Evolutionary conservation across 2,888 invertebrate species (phyloP).

Genomic region (Ethmia dodecea): DNA sequence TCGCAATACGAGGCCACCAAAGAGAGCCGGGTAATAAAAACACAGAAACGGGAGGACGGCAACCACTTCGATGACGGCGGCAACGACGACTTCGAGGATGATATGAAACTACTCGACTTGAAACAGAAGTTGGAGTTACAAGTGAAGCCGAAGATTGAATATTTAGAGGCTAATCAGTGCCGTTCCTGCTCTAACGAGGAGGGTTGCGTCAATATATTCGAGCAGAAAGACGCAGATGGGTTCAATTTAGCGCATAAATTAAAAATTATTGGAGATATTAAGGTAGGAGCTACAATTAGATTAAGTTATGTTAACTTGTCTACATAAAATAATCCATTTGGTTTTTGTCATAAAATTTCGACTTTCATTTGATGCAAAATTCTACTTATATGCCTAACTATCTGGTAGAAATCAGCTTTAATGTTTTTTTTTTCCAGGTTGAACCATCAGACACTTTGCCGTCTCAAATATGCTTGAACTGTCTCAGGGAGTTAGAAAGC

Average conservation of each 20-base stretch:
- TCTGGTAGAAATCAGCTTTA: too few relatives aligned
- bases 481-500: conserved; percentile 54
- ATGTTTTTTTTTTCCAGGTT: conserved; percentile 39
- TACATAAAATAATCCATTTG: too few relatives aligned
- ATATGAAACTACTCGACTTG: conserved; percentile 58
- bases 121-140: conserved; percentile 44
- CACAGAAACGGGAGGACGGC: conserved; percentile 23
- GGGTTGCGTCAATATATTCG: conserved; percentile 47
- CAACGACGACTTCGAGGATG: conserved; percentile 54
- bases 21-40: conserved; percentile 23
- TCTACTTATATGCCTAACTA: too few relatives aligned
- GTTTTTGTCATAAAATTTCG: too few relatives aligned
- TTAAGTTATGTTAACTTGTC: too few relatives aligned
- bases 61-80: conserved; percentile 25
- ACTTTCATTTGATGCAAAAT: too few relatives aligned
- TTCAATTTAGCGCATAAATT: conserved; percentile 50
- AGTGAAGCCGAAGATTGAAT: conserved; percentile 45
- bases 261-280: conserved; percentile 46
- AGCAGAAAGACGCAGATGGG: conserved; percentile 42
- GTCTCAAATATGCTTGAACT: conserved; percentile 53
- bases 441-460: conserved; percentile 56
- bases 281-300: too few relatives aligned
- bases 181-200: conserved; percentile 49
- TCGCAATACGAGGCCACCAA: conserved; percentile 37
- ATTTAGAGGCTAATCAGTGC: conserved; percentile 35